Conservation (phyloP, 2,113 vertebrate species). For the Oreochromis niloticus region DNA sequence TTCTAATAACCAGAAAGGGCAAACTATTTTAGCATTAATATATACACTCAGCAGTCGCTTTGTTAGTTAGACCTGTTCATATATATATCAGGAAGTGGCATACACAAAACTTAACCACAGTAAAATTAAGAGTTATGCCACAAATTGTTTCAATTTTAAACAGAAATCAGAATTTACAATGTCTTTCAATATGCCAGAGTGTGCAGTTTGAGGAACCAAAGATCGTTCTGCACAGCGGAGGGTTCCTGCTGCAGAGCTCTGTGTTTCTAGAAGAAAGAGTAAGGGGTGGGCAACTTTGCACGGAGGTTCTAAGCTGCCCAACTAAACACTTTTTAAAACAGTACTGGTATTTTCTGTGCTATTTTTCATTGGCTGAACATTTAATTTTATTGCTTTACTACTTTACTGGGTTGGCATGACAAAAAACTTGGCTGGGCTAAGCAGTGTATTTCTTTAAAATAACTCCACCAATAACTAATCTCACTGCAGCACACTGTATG, state of each 20-base stretch:
- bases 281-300: neutral
- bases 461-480: neutral
- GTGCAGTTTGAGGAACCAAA: neutral
- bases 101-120: neutral
- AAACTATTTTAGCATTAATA: neutral
- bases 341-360: neutral
- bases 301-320: neutral
- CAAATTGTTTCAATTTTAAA: neutral
- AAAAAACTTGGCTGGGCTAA: neutral
- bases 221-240: neutral
- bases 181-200: neutral
- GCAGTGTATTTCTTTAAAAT: neutral
- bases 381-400: neutral
- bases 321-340: neutral
- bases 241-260: neutral
- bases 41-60: neutral
- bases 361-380: neutral
- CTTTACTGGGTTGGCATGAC: neutral
- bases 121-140: neutral
- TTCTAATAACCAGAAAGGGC: neutral
- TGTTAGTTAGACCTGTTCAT: neutral
- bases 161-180: neutral
- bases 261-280: neutral
- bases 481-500: neutral
- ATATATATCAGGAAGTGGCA: neutral